phyloP scores from a whole-genome alignment of 2,113 vertebrate genomes.

The Rhagologus leucostigma region DNA sequence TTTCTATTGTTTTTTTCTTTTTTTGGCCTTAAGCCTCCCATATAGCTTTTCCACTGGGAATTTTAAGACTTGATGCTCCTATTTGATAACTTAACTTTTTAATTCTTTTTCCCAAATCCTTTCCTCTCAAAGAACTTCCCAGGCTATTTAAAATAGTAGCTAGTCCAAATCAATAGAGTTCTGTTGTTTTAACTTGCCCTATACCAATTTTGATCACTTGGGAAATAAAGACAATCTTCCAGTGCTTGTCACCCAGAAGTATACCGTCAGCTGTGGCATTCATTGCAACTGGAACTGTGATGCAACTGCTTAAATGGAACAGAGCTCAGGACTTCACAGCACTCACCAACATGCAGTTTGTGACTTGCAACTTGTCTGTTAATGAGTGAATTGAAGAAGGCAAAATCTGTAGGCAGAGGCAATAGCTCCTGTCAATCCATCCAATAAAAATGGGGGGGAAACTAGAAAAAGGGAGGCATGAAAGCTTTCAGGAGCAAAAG shows the following conservation, averaged over 20 bases:
- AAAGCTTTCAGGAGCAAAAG: background rate
- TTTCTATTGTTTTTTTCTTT: background rate
- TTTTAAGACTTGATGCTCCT: background rate
- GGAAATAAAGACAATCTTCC: background rate
- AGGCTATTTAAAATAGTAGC: background rate
- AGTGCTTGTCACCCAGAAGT: background rate
- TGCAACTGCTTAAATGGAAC: background rate
- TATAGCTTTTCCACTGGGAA: background rate
- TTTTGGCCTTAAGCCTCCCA: background rate
- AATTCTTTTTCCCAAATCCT: background rate
- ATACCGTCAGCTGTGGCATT: background rate
- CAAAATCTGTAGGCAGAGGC: background rate
- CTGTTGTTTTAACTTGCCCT: background rate
- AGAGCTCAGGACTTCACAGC: background rate
- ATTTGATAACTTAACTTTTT: background rate
- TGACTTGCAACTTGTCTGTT: background rate
- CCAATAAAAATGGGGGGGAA: background rate
- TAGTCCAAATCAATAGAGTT: background rate
- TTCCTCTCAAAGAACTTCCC: background rate
- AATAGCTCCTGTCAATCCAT: background rate
- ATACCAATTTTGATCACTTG: background rate
- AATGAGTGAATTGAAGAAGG: background rate
- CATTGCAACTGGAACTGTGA: background rate
- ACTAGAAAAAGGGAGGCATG: background rate
- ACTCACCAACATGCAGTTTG: background rate